Conservation (phyloP, 2,888 invertebrate genomes). For the Prosapia bicincta region DNA sequence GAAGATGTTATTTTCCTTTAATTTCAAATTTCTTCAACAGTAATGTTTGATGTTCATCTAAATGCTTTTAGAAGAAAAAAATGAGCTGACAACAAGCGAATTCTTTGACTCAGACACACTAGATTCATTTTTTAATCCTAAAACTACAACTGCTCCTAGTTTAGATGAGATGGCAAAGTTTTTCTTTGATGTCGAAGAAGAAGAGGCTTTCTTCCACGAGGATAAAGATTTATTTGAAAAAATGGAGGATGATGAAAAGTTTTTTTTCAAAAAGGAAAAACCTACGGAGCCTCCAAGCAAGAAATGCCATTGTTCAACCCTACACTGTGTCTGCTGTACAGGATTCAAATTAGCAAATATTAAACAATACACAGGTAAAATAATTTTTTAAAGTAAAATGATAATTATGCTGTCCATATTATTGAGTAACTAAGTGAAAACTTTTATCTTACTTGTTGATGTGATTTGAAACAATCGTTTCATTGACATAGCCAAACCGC, state of each 20-base stretch:
- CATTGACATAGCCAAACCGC: no score
- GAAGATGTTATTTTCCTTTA: no score
- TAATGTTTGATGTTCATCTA: no score
- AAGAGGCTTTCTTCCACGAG: conserved; percentile 8
- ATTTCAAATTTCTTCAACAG: no score
- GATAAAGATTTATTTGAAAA: conserved; percentile 19
- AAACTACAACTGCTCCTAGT: conserved; percentile 3
- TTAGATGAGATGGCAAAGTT: conserved; percentile 5
- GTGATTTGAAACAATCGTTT: no score
- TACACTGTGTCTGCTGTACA: not conserved
- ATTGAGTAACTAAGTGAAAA: no score
- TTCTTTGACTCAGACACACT: not conserved
- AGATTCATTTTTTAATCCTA: conserved; percentile 5
- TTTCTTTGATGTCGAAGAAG: conserved; percentile 8
- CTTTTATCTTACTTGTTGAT: no score
- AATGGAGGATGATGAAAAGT: conserved; percentile 15
- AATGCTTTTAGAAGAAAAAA: not conserved
- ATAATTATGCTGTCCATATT: no score
- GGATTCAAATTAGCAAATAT: not conserved
- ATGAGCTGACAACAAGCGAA: not conserved
- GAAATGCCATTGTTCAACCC: not conserved
- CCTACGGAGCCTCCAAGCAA: not conserved
- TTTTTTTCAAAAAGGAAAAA: conserved; percentile 12
- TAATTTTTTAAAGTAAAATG: no score
- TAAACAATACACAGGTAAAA: not conserved